These are phyloP conservation scores for Epizoanthus fatuus DNA, from an alignment of 92 coral and sea anemone species.

Conservation along the genomic window DNA sequence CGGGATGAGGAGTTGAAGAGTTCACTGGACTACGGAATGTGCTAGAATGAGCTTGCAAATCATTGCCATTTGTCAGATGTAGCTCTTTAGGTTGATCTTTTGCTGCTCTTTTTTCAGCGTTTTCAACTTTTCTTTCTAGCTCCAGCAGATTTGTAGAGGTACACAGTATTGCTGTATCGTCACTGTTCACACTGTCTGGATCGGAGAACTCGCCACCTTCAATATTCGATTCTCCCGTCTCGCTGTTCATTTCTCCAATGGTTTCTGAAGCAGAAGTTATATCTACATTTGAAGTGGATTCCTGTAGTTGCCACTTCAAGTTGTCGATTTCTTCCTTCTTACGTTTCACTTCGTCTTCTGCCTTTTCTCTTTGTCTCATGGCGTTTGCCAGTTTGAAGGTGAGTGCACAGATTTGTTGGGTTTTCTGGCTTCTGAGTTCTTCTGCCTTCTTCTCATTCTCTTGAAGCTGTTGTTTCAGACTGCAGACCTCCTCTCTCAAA, in stretches of 20 bases:
- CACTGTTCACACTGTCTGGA: slow-evolving; percentile 28
- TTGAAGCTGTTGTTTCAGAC: slow-evolving; percentile 63
- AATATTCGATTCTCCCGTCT: not conserved
- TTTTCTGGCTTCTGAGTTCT: slow-evolving; percentile 80
- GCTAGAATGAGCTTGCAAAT: not conserved
- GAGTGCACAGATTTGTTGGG: slow-evolving; percentile 77
- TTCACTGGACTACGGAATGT: not conserved
- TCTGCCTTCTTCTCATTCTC: slow-evolving; percentile 58
- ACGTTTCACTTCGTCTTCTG: slow-evolving; percentile 48
- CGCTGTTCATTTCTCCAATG: not conserved
- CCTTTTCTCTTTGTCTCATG: slow-evolving; percentile 75
- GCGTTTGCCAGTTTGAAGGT: slow-evolving; percentile 88
- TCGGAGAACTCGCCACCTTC: slow-evolving; percentile 26
- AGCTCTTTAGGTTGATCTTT: not conserved
- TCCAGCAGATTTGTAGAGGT: slow-evolving; percentile 17
- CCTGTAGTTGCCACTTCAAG: slow-evolving; percentile 2
- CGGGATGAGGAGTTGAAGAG: not conserved
- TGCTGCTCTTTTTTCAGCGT: not conserved
- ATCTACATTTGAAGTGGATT: not conserved
- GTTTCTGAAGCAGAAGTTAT: not conserved
- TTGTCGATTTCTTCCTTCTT: slow-evolving; percentile 46
- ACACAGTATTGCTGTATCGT: slow-evolving; percentile 32
- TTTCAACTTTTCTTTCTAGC: slow-evolving; percentile 11
- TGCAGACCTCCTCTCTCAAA: slow-evolving; percentile 63
- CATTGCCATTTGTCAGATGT: not conserved